Evolutionary conservation across 1,140 invertebrate species (phyloP).

Genomic region (Latrodectus geometricus): DNA sequence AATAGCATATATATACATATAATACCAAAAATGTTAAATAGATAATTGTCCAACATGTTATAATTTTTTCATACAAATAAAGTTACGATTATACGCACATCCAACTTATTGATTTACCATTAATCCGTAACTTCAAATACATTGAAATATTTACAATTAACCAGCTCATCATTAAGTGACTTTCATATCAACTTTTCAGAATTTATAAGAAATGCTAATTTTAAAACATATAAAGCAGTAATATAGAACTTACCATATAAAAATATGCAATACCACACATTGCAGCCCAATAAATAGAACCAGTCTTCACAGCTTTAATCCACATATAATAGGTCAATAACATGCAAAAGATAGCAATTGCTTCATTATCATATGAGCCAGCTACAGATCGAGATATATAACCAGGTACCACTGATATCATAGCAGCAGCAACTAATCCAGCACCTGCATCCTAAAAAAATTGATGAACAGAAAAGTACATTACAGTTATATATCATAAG

Average conservation of each 20-base stretch:
- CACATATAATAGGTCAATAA: conserved; percentile 96
- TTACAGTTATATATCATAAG: background rate
- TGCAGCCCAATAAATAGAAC: conserved; percentile 91
- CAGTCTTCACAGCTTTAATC: conserved; percentile 98
- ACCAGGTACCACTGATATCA: conserved; percentile 97
- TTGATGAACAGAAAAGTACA: background rate
- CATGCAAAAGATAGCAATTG: conserved; percentile 99
- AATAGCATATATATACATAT: too few relatives aligned
- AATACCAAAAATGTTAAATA: too few relatives aligned
- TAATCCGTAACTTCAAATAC: too few relatives aligned
- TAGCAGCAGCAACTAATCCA: conserved; percentile 90
- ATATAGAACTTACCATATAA: conserved; percentile 84
- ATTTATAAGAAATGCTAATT: background rate
- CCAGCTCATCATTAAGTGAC: too few relatives aligned
- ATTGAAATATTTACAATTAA: too few relatives aligned
- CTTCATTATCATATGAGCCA: conserved; percentile 98
- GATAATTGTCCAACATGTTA: too few relatives aligned
- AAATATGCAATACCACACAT: conserved; percentile 94
- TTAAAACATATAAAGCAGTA: background rate
- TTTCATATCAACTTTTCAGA: too few relatives aligned
- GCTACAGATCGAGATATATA: conserved; percentile 97
- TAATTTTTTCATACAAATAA: too few relatives aligned
- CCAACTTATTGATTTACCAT: too few relatives aligned
- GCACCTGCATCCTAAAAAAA: conserved; percentile 83
- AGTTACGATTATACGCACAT: too few relatives aligned